Conservation (phyloP, 2,797 vertebrate genomes). For the Notoglanidium macrostoma region DNA sequence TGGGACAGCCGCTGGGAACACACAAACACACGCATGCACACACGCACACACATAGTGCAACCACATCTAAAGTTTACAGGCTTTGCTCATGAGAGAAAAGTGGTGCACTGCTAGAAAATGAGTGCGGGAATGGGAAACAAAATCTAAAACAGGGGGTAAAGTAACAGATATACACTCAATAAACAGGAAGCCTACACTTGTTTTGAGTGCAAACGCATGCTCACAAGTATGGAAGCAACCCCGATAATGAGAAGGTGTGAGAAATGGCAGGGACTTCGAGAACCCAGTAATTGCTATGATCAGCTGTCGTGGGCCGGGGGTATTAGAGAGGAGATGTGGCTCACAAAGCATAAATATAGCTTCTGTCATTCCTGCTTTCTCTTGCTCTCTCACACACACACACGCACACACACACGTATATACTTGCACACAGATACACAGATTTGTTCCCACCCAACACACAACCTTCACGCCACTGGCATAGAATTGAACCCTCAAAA, state of each 20-base stretch:
- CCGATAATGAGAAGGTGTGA: conserved; percentile 58
- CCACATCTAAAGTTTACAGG: conserved; percentile 40
- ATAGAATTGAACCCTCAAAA: background rate
- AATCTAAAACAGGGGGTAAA: conserved; percentile 31
- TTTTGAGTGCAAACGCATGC: conserved; percentile 1
- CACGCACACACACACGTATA: conserved; percentile 18
- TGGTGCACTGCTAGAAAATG: background rate
- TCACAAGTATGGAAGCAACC: conserved; percentile 25
- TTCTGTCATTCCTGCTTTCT: conserved; percentile 52
- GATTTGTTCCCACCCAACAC: background rate
- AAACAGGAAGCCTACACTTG: conserved; percentile 41
- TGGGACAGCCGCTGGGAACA: conserved; percentile 38
- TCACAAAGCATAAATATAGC: conserved; percentile 39
- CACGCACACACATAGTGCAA: background rate
- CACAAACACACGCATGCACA: background rate
- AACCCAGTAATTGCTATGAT: conserved; percentile 54
- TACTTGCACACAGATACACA: background rate
- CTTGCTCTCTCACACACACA: conserved; percentile 46
- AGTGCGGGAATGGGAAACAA: background rate
- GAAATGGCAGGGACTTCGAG: conserved; percentile 36
- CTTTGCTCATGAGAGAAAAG: conserved; percentile 26
- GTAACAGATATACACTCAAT: conserved; percentile 15
- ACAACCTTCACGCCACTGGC: background rate
- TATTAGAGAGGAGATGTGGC: conserved; percentile 44
- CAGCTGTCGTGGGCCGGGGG: conserved; percentile 25